phyloP scores from a whole-genome alignment of 2,888 invertebrate species.

The Drosophila setosimentum region DNA sequence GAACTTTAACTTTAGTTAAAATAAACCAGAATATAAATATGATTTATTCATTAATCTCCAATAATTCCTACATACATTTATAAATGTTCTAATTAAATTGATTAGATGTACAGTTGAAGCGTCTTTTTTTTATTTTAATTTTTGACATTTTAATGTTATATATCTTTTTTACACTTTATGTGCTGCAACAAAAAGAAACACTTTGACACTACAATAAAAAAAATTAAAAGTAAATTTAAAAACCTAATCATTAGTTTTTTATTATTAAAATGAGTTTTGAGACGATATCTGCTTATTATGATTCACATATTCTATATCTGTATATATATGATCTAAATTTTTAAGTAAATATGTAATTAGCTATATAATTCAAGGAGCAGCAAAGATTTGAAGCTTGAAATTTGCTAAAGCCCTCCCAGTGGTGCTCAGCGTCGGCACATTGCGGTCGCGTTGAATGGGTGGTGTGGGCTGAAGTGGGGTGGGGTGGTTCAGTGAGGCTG shows the following conservation, averaged over 20 bases:
- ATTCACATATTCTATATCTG: not conserved
- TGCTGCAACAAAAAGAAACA: not conserved
- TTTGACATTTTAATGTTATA: not conserved
- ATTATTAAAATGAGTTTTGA: not conserved
- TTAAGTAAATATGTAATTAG: slow-evolving; percentile 31
- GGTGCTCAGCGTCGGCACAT: slow-evolving; percentile 1
- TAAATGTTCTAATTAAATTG: not conserved
- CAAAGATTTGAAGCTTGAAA: slow-evolving; percentile 65
- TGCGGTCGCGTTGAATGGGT: not conserved
- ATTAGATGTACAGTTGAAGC: not conserved
- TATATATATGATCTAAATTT: slow-evolving; percentile 5
- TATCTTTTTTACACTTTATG: not conserved
- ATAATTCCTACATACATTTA: not conserved
- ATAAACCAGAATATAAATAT: not conserved
- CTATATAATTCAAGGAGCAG: slow-evolving; percentile 30
- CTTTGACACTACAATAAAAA: not conserved
- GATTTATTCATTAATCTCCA: not conserved
- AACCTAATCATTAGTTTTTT: not conserved
- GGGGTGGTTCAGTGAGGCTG: slow-evolving; percentile 31
- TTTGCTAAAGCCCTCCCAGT: slow-evolving; percentile 49
- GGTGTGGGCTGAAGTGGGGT: not conserved
- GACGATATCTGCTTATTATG: too few relatives aligned
- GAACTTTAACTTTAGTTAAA: not conserved
- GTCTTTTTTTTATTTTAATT: not conserved
- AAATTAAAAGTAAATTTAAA: not conserved